phyloP scores from a whole-genome alignment of 1,140 invertebrate species.

The Drosophila setifemur region DNA sequence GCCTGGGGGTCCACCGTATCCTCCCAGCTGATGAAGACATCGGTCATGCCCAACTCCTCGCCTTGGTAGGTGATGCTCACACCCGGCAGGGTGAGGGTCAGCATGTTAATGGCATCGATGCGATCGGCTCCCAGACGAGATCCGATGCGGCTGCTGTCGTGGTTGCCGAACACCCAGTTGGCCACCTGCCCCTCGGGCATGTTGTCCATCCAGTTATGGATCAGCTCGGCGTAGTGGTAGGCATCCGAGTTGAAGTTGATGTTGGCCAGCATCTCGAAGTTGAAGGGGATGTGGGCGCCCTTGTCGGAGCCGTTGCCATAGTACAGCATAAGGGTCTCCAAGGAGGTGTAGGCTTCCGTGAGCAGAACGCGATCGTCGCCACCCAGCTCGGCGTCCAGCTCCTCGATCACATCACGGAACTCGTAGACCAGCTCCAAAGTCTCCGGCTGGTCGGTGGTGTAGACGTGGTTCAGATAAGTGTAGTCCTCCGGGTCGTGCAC shows the following conservation, averaged over 20 bases:
- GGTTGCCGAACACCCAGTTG: conserved; percentile 88
- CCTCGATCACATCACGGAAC: conserved; percentile 84
- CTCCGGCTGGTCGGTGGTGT: conserved; percentile 85
- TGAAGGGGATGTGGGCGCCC: conserved; percentile 87
- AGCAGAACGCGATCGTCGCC: conserved; percentile 86
- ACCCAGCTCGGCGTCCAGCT: conserved; percentile 78
- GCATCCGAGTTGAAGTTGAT: conserved; percentile 84
- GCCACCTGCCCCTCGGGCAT: conserved; percentile 84
- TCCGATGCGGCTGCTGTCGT: conserved; percentile 86
- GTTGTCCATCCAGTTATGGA: conserved; percentile 85
- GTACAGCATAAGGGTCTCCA: conserved; percentile 85
- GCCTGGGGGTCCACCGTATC: conserved; percentile 83
- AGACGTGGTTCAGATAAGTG: conserved; percentile 85
- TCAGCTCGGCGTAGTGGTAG: conserved; percentile 83
- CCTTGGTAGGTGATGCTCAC: conserved; percentile 89
- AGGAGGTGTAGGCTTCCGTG: conserved; percentile 87
- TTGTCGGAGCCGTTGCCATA: conserved; percentile 84
- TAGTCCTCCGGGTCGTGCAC: conserved; percentile 83
- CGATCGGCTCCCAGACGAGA: conserved; percentile 85
- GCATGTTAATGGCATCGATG: conserved; percentile 87
- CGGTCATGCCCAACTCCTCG: conserved; percentile 91
- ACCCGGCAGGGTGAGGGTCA: conserved; percentile 88
- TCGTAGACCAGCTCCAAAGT: conserved; percentile 85
- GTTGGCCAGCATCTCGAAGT: conserved; percentile 85
- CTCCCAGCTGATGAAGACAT: conserved; percentile 85